Evolutionary conservation across 2,888 invertebrate genomes (phyloP), one percentile per base, ranked within the genome.

Genomic region (Pristionchus arcanus): DNA sequence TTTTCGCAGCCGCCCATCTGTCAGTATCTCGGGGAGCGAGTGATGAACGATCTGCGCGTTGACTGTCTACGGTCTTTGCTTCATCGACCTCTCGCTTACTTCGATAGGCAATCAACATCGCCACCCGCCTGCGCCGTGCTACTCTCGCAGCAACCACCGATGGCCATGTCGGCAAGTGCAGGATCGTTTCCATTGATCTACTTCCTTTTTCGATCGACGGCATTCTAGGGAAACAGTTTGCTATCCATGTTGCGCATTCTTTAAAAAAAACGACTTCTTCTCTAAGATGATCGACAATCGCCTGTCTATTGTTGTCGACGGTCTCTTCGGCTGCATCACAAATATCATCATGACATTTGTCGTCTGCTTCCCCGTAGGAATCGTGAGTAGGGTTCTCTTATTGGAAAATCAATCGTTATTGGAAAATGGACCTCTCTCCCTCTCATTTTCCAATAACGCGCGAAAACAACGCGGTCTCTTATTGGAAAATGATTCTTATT

Each of bases 71-170:
- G n/a, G 1, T 87, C 86, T 25, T n/a, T 87, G 15, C 68, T 87
- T 42, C 21, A 68, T 68, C 66, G 86, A 21, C 86, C 86, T 5
- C 66, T 87, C 5, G 34, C 86, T n/a, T 87, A 87, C 49, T 87
- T 87, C 59, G 86, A 87, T 68, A 37, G 86, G 5, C 4, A 25
- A 21, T 31, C 28, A 25, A 63, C 85, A 19, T 85, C 85, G 21
- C 59, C 85, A 7, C 19, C 85, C 31, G 86, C 86, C 5, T 87
- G 86, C 66, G 25, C 86, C 2, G 42, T 87, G 7, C 25, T 87
- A 11, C 25, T 87, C 11, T 63, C 86, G 25, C 86, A 87, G 28
- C 86, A 87, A 42, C 15, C 86, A 25, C 86, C 86, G 19, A 9
- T 42, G 15, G 86, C 21, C 13, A 63, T 49, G 7, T 42, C 86